Conservation (phyloP, 2,797 vertebrate genomes). For the Parauchenoglanis ngamensis region DNA sequence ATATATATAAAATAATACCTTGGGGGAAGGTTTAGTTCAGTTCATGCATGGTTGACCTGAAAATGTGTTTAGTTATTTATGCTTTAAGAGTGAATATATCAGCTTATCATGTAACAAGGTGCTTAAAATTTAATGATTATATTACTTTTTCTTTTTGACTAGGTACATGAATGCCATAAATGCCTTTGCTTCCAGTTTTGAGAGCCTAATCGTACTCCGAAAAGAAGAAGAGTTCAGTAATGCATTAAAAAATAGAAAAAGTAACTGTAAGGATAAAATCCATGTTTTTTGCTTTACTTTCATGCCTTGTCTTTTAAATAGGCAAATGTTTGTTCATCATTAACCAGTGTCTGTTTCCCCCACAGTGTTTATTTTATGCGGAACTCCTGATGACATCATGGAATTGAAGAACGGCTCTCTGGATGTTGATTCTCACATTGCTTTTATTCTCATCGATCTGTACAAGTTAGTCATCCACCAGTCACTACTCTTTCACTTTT, state of each 20-base stretch:
- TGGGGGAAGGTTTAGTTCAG: not conserved
- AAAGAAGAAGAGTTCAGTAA: conserved; percentile 46
- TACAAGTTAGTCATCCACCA: conserved; percentile 84
- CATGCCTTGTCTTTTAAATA: not conserved
- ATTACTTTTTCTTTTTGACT: conserved; percentile 28
- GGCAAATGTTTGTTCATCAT: not conserved
- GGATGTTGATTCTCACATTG: conserved; percentile 68
- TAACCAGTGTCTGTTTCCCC: not conserved
- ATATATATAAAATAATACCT: not conserved
- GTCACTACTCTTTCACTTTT: conserved; percentile 7
- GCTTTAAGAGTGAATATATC: not conserved
- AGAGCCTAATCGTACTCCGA: conserved; percentile 54
- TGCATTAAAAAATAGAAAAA: conserved; percentile 54
- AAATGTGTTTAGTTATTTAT: not conserved
- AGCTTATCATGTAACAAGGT: not conserved
- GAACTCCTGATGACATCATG: conserved; percentile 71
- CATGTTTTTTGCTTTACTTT: not conserved
- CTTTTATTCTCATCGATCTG: conserved; percentile 90
- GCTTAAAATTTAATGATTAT: not conserved
- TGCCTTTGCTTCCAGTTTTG: conserved; percentile 68
- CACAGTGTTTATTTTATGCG: conserved; percentile 89
- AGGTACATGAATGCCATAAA: conserved; percentile 93
- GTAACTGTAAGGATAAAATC: conserved; percentile 69
- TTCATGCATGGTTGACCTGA: not conserved
- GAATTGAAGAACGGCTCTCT: conserved; percentile 60